phyloP scores from a whole-genome alignment of 2,888 invertebrate species.

The Leptarthrus brevirostris region DNA sequence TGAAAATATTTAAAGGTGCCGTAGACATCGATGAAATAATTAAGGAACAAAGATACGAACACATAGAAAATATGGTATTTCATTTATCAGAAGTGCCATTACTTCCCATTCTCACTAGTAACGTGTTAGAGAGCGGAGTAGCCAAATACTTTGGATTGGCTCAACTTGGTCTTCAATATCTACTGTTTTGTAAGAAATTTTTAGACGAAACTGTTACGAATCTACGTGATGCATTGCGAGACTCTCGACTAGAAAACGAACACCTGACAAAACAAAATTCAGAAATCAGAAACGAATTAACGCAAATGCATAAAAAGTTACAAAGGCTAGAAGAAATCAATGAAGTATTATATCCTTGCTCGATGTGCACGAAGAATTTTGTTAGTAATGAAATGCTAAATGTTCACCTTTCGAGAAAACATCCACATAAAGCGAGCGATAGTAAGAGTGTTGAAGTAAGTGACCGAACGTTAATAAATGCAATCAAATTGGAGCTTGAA shows the following conservation, averaged over 20 bases:
- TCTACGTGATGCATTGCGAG: slow-evolving; percentile 59
- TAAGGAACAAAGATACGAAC: slow-evolving; percentile 63
- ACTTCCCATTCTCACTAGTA: slow-evolving; percentile 61
- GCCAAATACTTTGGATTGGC: slow-evolving; percentile 65
- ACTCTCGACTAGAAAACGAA: slow-evolving; percentile 60
- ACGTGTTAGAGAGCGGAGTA: slow-evolving; percentile 65
- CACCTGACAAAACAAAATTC: slow-evolving; percentile 58
- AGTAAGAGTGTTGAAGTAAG: slow-evolving; percentile 59
- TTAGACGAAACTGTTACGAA: slow-evolving; percentile 63
- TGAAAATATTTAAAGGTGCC: slow-evolving; percentile 60
- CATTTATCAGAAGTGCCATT: slow-evolving; percentile 65
- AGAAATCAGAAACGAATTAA: slow-evolving; percentile 62
- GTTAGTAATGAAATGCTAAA: slow-evolving; percentile 65
- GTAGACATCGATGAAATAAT: slow-evolving; percentile 63
- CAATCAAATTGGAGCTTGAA: slow-evolving; percentile 74
- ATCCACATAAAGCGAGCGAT: slow-evolving; percentile 53
- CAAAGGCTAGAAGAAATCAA: slow-evolving; percentile 63
- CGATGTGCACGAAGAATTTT: slow-evolving; percentile 65
- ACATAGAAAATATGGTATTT: slow-evolving; percentile 60
- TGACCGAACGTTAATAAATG: slow-evolving; percentile 69
- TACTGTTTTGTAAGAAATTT: slow-evolving; percentile 64
- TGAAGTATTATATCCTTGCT: slow-evolving; percentile 65
- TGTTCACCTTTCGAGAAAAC: slow-evolving; percentile 63
- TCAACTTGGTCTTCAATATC: slow-evolving; percentile 64
- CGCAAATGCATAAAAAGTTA: slow-evolving; percentile 63